Conservation (phyloP, 2,797 vertebrate genomes). For the Sebastes jordani region DNA sequence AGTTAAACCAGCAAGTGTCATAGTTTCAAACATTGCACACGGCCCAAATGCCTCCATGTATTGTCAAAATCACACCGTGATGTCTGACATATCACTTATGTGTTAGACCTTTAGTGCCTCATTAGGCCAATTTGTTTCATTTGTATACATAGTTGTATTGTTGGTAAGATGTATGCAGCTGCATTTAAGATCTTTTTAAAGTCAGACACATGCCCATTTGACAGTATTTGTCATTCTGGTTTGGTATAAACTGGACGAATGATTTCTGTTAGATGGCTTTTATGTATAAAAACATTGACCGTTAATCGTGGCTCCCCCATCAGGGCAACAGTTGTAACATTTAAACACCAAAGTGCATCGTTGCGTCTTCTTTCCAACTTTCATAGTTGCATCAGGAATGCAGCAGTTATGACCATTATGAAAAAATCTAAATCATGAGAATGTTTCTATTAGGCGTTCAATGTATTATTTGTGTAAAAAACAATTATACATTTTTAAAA, state of each 20-base stretch:
- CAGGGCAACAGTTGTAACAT: background rate
- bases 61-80: background rate
- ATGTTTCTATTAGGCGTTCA: background rate
- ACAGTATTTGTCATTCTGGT: background rate
- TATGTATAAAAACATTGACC: background rate
- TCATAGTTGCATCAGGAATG: background rate
- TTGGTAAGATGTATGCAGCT: background rate
- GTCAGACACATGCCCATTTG: background rate
- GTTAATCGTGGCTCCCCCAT: background rate
- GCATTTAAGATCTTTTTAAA: background rate
- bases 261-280: background rate
- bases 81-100: background rate
- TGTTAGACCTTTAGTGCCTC: too few species aligned
- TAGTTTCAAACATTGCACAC: background rate
- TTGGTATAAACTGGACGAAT: background rate
- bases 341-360: background rate
- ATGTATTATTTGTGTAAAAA: background rate
- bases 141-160: background rate
- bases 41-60: background rate
- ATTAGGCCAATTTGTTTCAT: background rate
- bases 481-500: background rate
- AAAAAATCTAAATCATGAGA: background rate
- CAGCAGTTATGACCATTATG: background rate
- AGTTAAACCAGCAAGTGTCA: background rate
- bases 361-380: background rate